These are phyloP conservation scores for Eupithecia exiguata DNA, from an alignment of 2,888 invertebrate genomes.

Conservation along the genomic window DNA sequence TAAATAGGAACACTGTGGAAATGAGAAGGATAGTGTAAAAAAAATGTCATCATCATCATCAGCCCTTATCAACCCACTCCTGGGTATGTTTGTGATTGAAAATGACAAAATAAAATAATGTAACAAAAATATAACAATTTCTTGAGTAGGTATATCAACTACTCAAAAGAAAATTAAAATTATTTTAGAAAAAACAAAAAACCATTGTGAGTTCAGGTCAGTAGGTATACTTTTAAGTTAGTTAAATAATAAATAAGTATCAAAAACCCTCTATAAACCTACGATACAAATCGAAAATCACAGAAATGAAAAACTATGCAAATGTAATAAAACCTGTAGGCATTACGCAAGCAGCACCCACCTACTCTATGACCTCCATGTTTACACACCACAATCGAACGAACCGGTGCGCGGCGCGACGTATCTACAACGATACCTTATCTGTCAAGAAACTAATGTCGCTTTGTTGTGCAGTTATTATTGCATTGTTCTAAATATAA, in stretches of 20 bases:
- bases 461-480: background rate
- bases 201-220: no score
- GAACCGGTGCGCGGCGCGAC: slow-evolving; percentile 51
- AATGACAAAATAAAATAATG: background rate
- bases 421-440: slow-evolving; percentile 46
- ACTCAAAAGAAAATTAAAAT: background rate
- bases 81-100: background rate
- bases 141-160: background rate
- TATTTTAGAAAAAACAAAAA: no score
- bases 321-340: slow-evolving; percentile 15
- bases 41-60: background rate
- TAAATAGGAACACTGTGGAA: background rate
- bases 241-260: background rate
- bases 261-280: background rate
- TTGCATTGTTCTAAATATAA: slow-evolving; percentile 3
- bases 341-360: slow-evolving; percentile 22
- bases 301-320: background rate
- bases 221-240: background rate
- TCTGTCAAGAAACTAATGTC: slow-evolving; percentile 10
- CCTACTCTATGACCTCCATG: slow-evolving; percentile 60
- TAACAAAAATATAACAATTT: background rate
- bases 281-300: background rate
- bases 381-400: slow-evolving; percentile 58
- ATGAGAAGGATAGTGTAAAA: background rate
- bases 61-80: background rate